phyloP scores from a whole-genome alignment of 2,888 invertebrate species.

The Chydorus sphaericus region DNA sequence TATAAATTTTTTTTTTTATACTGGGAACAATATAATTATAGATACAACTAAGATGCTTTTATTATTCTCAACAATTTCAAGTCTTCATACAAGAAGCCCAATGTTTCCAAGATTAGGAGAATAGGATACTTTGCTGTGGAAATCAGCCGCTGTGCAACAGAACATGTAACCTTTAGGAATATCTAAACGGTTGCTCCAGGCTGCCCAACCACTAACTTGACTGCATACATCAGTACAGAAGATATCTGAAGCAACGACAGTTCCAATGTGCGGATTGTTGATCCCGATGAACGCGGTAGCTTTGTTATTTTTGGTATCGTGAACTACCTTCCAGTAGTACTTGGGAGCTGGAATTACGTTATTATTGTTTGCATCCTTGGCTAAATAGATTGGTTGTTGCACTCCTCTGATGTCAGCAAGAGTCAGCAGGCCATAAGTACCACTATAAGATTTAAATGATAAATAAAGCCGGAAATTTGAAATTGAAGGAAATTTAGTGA shows the following conservation, averaged over 20 bases:
- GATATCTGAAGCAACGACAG: constrained; percentile 19
- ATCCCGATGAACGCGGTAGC: constrained; percentile 16
- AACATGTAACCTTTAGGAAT: constrained; percentile 13
- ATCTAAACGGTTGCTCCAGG: constrained; percentile 30
- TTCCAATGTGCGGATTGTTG: constrained; percentile 15
- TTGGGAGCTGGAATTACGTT: constrained; percentile 17
- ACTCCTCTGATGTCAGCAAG: constrained; percentile 32
- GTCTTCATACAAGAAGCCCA: neutral
- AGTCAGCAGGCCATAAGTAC: constrained; percentile 41
- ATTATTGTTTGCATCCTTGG: constrained; percentile 30
- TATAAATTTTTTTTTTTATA: too few species aligned
- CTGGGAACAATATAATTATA: too few species aligned
- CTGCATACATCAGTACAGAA: constrained; percentile 38
- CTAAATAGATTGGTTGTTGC: constrained; percentile 28
- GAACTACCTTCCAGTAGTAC: constrained; percentile 19
- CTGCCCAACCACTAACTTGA: constrained; percentile 18
- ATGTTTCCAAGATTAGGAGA: constrained; percentile 11
- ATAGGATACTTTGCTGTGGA: constrained; percentile 11
- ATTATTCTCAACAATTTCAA: too few species aligned
- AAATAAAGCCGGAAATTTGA: too few species aligned
- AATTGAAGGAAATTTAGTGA: too few species aligned
- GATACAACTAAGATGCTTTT: too few species aligned
- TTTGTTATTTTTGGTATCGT: constrained; percentile 6
- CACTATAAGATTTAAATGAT: too few species aligned
- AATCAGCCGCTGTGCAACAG: constrained; percentile 14